Evolutionary conservation across 2,797 vertebrate genomes (phyloP).

Genomic region (Florisuga fusca): DNA sequence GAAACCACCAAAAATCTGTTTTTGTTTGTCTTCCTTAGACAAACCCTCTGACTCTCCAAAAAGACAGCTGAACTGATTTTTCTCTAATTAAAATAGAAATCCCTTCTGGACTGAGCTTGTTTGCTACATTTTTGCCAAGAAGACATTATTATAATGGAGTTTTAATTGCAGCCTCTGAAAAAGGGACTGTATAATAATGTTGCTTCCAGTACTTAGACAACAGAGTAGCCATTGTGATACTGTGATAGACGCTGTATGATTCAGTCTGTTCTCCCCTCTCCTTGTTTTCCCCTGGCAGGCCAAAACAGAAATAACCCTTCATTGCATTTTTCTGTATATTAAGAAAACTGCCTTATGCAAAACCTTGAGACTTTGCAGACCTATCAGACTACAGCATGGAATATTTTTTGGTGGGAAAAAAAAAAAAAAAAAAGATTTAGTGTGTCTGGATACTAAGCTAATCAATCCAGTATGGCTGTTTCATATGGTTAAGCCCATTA

Average conservation of each 20-base stretch:
- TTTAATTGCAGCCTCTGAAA: conserved; percentile 56
- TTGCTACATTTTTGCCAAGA: conserved; percentile 29
- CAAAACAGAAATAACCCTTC: background rate
- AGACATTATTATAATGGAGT: conserved; percentile 30
- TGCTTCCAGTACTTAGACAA: background rate
- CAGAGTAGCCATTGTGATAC: background rate
- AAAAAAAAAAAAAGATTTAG: conserved; percentile 33
- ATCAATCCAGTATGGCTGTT: conserved; percentile 75
- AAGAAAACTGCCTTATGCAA: conserved; percentile 33
- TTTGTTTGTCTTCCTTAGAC: conserved; percentile 49
- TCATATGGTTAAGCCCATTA: conserved; percentile 76
- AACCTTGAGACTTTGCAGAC: conserved; percentile 63
- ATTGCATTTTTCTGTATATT: conserved; percentile 40
- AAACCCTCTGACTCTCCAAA: conserved; percentile 24
- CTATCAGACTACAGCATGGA: conserved; percentile 67
- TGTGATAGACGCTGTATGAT: background rate
- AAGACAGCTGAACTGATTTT: conserved; percentile 46
- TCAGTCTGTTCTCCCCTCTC: background rate
- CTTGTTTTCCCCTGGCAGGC: background rate
- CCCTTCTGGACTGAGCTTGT: conserved; percentile 8
- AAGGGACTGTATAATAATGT: background rate
- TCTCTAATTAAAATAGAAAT: conserved; percentile 59
- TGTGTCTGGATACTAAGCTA: conserved; percentile 67
- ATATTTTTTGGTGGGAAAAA: conserved; percentile 51
- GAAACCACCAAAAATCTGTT: conserved; percentile 63